Conservation (phyloP, 53 echinoderm and acorn worm species). For the Patiria pectinifera region DNA sequence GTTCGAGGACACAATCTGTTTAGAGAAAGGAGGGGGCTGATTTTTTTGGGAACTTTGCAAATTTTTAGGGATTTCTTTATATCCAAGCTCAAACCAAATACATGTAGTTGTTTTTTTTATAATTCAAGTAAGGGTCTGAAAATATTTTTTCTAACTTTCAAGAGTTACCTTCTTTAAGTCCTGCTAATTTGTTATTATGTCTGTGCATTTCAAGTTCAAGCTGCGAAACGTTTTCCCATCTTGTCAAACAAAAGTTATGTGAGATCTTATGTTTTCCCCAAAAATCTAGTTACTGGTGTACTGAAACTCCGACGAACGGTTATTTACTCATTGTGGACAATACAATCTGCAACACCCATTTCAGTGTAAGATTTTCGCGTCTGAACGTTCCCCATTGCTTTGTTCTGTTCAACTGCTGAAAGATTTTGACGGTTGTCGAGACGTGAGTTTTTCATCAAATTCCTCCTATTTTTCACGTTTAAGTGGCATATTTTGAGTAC, state of each 20-base stretch:
- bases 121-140: too few relatives aligned
- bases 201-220: not conserved
- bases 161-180: not conserved
- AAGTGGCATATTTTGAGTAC: not conserved
- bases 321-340: not conserved
- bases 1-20: too few relatives aligned
- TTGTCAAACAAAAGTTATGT: too few relatives aligned
- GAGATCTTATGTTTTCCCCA: too few relatives aligned
- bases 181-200: not conserved
- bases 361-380: slow-evolving; percentile 13
- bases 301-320: too few relatives aligned
- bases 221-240: not conserved
- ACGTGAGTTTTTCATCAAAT: not conserved
- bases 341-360: slow-evolving; percentile 25
- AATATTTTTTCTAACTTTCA: not conserved
- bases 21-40: too few relatives aligned
- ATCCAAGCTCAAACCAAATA: too few relatives aligned
- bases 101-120: too few relatives aligned
- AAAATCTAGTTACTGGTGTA: too few relatives aligned
- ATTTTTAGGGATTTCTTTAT: too few relatives aligned
- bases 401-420: not conserved
- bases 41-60: too few relatives aligned
- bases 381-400: slow-evolving; percentile 37
- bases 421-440: not conserved
- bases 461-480: not conserved